phyloP scores from a whole-genome alignment of 2,797 vertebrate species.

The Gadopsis bispinosus region DNA sequence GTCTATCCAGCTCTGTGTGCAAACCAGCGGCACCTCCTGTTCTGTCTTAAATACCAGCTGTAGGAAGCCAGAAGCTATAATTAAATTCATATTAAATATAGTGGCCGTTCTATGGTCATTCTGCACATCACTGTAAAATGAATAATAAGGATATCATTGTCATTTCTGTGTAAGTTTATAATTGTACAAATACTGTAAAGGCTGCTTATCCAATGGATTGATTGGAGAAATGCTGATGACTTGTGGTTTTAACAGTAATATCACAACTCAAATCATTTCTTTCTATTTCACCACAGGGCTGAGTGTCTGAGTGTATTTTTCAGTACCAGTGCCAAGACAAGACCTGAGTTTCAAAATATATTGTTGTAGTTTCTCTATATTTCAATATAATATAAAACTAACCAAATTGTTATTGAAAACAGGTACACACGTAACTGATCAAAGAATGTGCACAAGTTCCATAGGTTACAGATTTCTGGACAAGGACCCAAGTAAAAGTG shows the following conservation, averaged over 20 bases:
- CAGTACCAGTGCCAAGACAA: not conserved
- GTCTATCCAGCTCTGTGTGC: slow-evolving; percentile 4
- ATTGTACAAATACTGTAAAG: not conserved
- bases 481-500: not conserved
- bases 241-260: not conserved
- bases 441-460: not conserved
- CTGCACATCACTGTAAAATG: slow-evolving; percentile 1
- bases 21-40: slow-evolving; percentile 37
- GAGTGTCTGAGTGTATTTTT: not conserved
- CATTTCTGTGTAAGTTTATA: not conserved
- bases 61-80: slow-evolving; percentile 36
- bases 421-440: not conserved
- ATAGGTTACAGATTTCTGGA: not conserved
- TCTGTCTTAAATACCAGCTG: slow-evolving; percentile 61
- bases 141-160: not conserved
- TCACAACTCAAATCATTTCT: not conserved
- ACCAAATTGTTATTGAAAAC: not conserved
- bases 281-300: not conserved
- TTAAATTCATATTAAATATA: slow-evolving; percentile 10
- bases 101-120: not conserved
- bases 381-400: not conserved
- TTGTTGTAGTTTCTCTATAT: not conserved
- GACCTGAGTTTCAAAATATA: not conserved
- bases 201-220: not conserved
- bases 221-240: not conserved